Evolutionary conservation across 2,797 vertebrate genomes (phyloP).

Genomic region (Ctenopoma kingsleyae): DNA sequence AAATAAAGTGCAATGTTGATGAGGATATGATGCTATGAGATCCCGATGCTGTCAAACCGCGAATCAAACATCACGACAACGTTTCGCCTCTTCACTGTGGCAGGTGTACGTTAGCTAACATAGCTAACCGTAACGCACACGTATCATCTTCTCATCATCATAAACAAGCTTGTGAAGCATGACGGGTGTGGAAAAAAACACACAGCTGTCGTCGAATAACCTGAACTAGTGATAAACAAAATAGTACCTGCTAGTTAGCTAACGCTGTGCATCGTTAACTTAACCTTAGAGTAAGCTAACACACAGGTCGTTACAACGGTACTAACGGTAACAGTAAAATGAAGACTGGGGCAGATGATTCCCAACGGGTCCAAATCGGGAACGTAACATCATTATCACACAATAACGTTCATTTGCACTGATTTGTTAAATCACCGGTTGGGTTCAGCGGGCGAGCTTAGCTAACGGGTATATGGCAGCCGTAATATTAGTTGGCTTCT

Average conservation of each 20-base stretch:
- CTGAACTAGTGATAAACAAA: neutral
- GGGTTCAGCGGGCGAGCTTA: too few species aligned
- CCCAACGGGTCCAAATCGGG: neutral
- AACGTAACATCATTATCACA: neutral
- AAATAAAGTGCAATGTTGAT: neutral
- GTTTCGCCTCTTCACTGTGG: neutral
- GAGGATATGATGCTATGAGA: neutral
- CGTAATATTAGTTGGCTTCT: too few species aligned
- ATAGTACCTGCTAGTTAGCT: neutral
- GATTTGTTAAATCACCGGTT: neutral
- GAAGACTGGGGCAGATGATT: neutral
- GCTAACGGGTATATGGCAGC: neutral
- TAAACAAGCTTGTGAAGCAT: neutral
- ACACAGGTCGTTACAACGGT: neutral
- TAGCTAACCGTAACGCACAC: neutral
- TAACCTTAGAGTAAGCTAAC: neutral
- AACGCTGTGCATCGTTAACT: too few species aligned
- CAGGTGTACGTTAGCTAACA: slow-evolving; percentile 26
- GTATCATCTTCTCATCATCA: neutral
- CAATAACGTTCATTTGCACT: neutral
- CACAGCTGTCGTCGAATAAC: neutral
- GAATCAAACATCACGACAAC: neutral
- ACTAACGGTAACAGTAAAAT: neutral
- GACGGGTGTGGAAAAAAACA: neutral
- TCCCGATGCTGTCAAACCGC: neutral